Evolutionary conservation across 1,140 invertebrate genomes (phyloP).

Genomic region (Pararge aegeria): DNA sequence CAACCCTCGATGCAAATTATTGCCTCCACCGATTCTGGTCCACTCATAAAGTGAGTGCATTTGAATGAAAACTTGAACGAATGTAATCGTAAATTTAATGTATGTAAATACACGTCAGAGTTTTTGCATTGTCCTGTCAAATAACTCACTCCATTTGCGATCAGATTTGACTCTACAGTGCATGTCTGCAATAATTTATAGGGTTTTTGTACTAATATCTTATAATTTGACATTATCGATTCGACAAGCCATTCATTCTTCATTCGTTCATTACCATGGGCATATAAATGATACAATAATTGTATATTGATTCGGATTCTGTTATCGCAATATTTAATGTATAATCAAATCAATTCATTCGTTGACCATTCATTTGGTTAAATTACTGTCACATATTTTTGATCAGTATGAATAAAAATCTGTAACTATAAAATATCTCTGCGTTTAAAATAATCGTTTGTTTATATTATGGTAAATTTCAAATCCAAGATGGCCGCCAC

Average conservation of each 20-base stretch:
- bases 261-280: background rate
- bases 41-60: background rate
- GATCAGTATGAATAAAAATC: too few relatives aligned
- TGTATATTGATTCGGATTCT: background rate
- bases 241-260: background rate
- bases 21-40: background rate
- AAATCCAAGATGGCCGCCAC: too few relatives aligned
- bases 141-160: background rate
- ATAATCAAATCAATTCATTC: background rate
- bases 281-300: background rate
- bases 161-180: background rate
- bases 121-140: conserved; percentile 4
- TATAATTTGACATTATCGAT: conserved; percentile 2
- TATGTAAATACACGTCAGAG: background rate
- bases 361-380: background rate
- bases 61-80: conserved; percentile 4
- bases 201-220: background rate
- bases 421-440: too few relatives aligned
- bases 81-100: background rate
- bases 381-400: too few relatives aligned
- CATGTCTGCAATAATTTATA: background rate
- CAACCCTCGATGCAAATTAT: background rate
- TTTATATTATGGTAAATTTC: too few relatives aligned
- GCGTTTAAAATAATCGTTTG: too few relatives aligned
- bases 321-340: background rate